These are phyloP conservation scores for Lysiphlebus fabarum DNA, from an alignment of 1,140 invertebrate genomes.

Conservation along the genomic window DNA sequence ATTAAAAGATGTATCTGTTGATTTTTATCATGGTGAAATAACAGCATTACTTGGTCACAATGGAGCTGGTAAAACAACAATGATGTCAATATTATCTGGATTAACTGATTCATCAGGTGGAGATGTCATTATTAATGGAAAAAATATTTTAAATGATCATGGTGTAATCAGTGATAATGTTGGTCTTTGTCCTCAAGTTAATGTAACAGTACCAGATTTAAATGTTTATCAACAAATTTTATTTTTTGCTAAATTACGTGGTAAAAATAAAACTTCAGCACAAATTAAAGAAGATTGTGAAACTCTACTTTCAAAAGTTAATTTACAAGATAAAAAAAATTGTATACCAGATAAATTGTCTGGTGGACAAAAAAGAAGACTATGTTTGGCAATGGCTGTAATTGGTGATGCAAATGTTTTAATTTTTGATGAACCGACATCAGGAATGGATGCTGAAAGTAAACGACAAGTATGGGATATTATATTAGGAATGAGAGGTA, in stretches of 20 bases:
- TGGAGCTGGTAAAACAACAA: constrained; percentile 80
- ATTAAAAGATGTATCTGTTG: constrained; percentile 55
- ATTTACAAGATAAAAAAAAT: constrained; percentile 61
- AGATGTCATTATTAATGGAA: constrained; percentile 62
- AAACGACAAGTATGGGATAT: constrained; percentile 87
- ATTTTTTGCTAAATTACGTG: constrained; percentile 70
- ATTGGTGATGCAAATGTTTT: constrained; percentile 58
- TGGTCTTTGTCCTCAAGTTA: constrained; percentile 90
- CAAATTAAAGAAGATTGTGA: constrained; percentile 41
- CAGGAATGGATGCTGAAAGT: constrained; percentile 92
- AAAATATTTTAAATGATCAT: constrained; percentile 59
- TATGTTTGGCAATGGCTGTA: constrained; percentile 68
- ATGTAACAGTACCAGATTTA: constrained; percentile 86
- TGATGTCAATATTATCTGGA: constrained; percentile 65
- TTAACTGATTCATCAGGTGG: constrained; percentile 64
- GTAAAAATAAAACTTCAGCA: constrained; percentile 32
- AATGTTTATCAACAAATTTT: constrained; percentile 86
- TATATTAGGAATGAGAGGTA: constrained; percentile 58
- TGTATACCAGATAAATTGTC: constrained; percentile 59
- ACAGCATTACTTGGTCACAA: constrained; percentile 78
- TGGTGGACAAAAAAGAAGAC: constrained; percentile 69
- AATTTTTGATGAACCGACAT: constrained; percentile 92
- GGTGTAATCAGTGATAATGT: constrained; percentile 57
- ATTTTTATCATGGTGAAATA: constrained; percentile 66
- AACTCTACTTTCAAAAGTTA: constrained; percentile 55